Evolutionary conservation across 2,888 invertebrate genomes (phyloP), one percentile per base, ranked within the genome.

Genomic region (Celastrina argiolus): DNA sequence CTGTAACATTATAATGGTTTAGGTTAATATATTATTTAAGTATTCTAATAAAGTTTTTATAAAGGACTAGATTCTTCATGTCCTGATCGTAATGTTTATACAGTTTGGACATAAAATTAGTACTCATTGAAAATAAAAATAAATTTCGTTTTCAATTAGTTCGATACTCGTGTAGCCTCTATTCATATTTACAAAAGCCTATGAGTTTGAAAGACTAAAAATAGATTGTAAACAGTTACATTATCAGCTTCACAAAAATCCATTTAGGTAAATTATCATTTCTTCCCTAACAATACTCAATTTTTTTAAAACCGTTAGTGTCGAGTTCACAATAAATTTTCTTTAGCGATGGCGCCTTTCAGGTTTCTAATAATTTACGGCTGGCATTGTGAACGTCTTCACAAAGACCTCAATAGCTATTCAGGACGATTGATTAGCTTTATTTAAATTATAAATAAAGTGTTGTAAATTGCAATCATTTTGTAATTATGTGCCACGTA

Each of bases 391-490:
- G 36, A 36, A 61, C 26, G 26, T 22, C 34, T 59, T 10, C 39
- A 61, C 61, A 61, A 61, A 36, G 61, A 61, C 61, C 22, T 61
- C 61, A 36, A 61, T 39, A 61, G 36, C 39, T 22, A 61, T 61
- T 36, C 61, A 61, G 12, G 61, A 39, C 61, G 36, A 61, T 61
- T 61, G 61, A 61, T 61, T 22, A 61, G 18, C 36, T 61, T 61
- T 36, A 61, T 39, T 61, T 61, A 39, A 39, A 22, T 61, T 36
- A 39, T 61, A 61, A 39, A 39, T 36, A 39, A 36, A 22, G 26
- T 61, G 31, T 16, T 31, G 18, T 31, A 12, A 34, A 51, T 51
- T 22, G 51, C 51, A 51, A 42, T 42, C 8, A 12, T 45, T 45
- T 28, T 28, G 34, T 31, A 12, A 34, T 16, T 58, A n/a, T 31